These are phyloP conservation scores for Pyrrhosoma nymphula DNA, from an alignment of 2,888 invertebrate genomes.

Conservation along the genomic window DNA sequence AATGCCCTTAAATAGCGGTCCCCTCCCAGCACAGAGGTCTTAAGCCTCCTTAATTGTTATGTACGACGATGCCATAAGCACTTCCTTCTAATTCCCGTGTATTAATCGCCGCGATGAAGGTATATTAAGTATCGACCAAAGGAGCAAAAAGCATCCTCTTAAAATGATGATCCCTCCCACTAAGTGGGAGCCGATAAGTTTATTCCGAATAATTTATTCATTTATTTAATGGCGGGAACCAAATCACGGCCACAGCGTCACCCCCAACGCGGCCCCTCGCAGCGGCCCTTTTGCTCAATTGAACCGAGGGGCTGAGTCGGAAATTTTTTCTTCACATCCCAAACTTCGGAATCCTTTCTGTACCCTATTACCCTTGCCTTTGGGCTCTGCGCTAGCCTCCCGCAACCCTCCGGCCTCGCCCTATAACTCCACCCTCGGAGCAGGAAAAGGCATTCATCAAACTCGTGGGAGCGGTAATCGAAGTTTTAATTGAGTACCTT, in stretches of 20 bases:
- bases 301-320: not conserved
- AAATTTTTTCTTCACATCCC: conserved; percentile 32
- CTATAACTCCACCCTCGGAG: not conserved
- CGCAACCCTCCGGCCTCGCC: not conserved
- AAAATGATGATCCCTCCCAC: not conserved
- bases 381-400: not conserved
- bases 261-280: not conserved
- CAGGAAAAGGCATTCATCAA: conserved; percentile 57
- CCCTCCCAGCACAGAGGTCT: not conserved
- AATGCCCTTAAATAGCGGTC: not conserved
- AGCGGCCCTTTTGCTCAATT: conserved; percentile 28
- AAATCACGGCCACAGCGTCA: not conserved
- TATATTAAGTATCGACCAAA: not conserved
- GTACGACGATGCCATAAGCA: not conserved
- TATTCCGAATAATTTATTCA: conserved; percentile 18
- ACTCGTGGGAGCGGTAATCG: conserved; percentile 48
- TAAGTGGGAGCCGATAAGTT: not conserved
- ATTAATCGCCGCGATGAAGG: not conserved
- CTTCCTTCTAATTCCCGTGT: not conserved
- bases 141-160: not conserved
- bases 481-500: conserved; percentile 59
- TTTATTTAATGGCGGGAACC: not conserved
- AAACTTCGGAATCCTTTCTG: conserved; percentile 46
- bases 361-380: conserved; percentile 36
- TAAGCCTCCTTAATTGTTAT: not conserved